Base-by-base conservation (phyloP, 1,140 invertebrate species). In the Atta colombica region DNA sequence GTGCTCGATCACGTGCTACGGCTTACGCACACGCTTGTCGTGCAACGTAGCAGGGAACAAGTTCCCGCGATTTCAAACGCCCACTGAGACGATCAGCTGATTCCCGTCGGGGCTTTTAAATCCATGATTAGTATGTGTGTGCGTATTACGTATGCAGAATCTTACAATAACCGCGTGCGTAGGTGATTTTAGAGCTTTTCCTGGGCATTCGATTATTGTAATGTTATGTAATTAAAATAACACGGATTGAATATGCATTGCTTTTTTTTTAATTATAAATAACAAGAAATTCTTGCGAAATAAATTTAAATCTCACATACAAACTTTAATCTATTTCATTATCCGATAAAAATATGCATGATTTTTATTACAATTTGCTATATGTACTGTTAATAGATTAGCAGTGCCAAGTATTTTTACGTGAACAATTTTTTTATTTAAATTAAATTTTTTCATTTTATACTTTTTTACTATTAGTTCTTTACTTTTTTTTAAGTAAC, bases 1-100 rank as follows among this genome's bases (percentile, higher is more conserved):
- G 61, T 81, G 89, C 69, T 74, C 72, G 89, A 87, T 90, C 89
- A 90, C 81, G 86, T 90, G 89, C 85, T 72, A 80, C 86, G 77
- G 81, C 66, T 77, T 88, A 90, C 89, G 89, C 89, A 86, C 61
- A 86, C 58, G 77, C 31, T n/a, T 74, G 88, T 85, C 87, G 75
- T 84, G 77, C 51, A 31, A 77, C 53, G 1, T 35, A 28, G 65
- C 28, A 58, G 60, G 45, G 58, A 87, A 90, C 74, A 80, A 90
- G 88, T 60, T 89, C 60, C 88, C 53, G 65, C 39, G 49, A 39
- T 63, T 85, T 55, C 68, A 18, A 65, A 61, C 66, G 69, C 58
- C 58, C 53, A 51, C 31, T 65, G 75, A 75, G 68, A 53, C 88
- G 72, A 87, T 90, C 89, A 87, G 89, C 85, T 89, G 89, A 87